A percentile compares a stretch with the other conserved stretches of the same genome.
These are phyloP conservation scores for Neomonachus schauinslandi DNA, from an alignment of 2,113 vertebrate genomes.

Conservation along the genomic window DNA sequence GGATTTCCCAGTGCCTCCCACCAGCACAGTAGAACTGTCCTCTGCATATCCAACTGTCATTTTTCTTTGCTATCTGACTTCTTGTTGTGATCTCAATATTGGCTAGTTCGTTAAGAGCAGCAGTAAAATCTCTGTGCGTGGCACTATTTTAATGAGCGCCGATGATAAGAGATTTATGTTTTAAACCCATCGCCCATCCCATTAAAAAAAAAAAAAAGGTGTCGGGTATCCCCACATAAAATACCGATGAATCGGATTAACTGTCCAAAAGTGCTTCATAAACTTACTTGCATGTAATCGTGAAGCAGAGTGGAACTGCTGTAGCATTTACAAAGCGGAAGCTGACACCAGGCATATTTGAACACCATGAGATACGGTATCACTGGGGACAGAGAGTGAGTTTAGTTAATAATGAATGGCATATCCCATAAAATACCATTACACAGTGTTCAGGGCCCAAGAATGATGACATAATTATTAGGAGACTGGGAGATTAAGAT, in stretches of 20 bases:
- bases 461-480: slow-evolving; percentile 93
- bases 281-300: slow-evolving; percentile 79
- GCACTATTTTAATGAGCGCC: slow-evolving; percentile 65
- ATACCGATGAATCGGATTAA: slow-evolving; percentile 83
- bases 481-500: slow-evolving; percentile 91
- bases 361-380: slow-evolving; percentile 86
- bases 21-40: rapidly evolving
- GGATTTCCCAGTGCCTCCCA: not conserved
- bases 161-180: slow-evolving; percentile 76
- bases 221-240: slow-evolving; percentile 69
- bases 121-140: slow-evolving; percentile 72
- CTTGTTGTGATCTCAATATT: slow-evolving; percentile 41
- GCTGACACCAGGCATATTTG: slow-evolving; percentile 88
- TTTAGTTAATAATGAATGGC: slow-evolving; percentile 91
- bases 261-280: slow-evolving; percentile 65
- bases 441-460: slow-evolving; percentile 87
- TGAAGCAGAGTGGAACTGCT: slow-evolving; percentile 78
- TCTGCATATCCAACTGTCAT: not conserved
- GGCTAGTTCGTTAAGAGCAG: slow-evolving; percentile 71
- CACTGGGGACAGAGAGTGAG: slow-evolving; percentile 85
- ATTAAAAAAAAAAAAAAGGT: slow-evolving; percentile 67
- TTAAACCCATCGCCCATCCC: slow-evolving; percentile 72
- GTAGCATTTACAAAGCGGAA: slow-evolving; percentile 84
- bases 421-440: slow-evolving; percentile 90
- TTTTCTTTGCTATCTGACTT: slow-evolving; percentile 35